Evolutionary conservation across 2,888 invertebrate species (phyloP).

Genomic region (Pyrrhia umbra): DNA sequence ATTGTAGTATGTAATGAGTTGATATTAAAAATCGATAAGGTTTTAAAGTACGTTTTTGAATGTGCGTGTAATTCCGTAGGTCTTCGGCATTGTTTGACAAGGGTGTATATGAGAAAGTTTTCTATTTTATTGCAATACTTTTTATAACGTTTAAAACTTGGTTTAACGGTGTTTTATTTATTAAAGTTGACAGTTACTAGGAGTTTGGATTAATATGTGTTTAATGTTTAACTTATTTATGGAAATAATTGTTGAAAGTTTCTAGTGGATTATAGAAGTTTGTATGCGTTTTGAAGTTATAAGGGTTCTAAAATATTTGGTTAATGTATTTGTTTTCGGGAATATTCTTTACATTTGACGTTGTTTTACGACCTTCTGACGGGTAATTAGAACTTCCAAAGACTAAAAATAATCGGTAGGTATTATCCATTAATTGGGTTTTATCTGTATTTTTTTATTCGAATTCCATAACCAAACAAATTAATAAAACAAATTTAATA

Average conservation of each 20-base stretch:
- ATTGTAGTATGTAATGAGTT: neutral
- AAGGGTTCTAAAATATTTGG: constrained; percentile 4
- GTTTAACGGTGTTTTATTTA: constrained; percentile 51
- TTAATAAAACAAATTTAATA: no score
- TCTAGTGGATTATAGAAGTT: constrained; percentile 27
- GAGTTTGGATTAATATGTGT: constrained; percentile 51
- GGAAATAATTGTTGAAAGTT: constrained; percentile 45
- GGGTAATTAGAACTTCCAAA: no score
- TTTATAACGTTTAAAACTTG: constrained; percentile 33
- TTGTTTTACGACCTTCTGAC: no score
- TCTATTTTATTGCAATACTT: constrained; percentile 50
- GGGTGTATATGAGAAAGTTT: constrained; percentile 34
- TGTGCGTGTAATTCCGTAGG: neutral
- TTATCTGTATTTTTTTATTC: no score
- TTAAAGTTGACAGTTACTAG: constrained; percentile 47
- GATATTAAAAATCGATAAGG: constrained; percentile 7
- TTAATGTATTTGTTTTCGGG: neutral
- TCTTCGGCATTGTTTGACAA: neutral
- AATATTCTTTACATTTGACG: no score
- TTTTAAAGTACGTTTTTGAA: constrained; percentile 15
- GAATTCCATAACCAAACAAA: no score
- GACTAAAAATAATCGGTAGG: no score
- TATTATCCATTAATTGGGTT: no score
- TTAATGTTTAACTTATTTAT: constrained; percentile 52
- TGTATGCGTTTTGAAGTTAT: constrained; percentile 23